Base-by-base conservation (phyloP, 1,140 invertebrate genomes). In the Drosophila ercepeae region DNA sequence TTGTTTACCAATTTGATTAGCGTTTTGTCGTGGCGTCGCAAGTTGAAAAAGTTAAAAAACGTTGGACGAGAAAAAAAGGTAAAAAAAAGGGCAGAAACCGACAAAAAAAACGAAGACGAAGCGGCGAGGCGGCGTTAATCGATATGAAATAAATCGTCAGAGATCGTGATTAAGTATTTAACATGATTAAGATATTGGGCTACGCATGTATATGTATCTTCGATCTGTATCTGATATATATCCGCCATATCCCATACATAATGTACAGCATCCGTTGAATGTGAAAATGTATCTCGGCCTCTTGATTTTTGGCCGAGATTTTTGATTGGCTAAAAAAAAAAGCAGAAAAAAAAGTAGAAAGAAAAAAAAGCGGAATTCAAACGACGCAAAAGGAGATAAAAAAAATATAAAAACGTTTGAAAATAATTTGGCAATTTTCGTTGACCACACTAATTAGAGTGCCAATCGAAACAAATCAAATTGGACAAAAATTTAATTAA, bases 171-270 rank as follows among this genome's bases (percentile, higher is more conserved):
- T 69, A 51, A 46, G 34, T 63, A 68, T 59, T 86, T 86, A 86
- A 81, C 82, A 88, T 86, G 78, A 81, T 86, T 71, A 76, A 86
- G 57, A 75, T 86, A 75, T 68, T 68, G 64, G 49, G 48, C 61
- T 67, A 70, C 59, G 69, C 71, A 75, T 78, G 75, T 82, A 78
- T 78, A 45, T 78, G 75, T 78, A 75, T 72, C 52, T 13, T 1
- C 34, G 32, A 36, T 13, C n/a, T 36, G n/a, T 36, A 27, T 32
- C 29, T 7, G 25, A 27, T 27, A 13, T 21, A 48, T 49, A 18
- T 18, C 13, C 8, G 16, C 9, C 6, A 42, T 42, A 16, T 39
- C 5, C 5, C 16, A 19, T 44, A 19, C 6, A 11, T 61, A 59
- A 53, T 42, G 13, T 42, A 2, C n/a, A 11, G 18, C 14, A 14